Percentiles rank a stretch among this genome's conserved stretches.
These are phyloP conservation scores for Melanostoma mellinum DNA, from an alignment of 2,888 invertebrate species.

Conservation along the genomic window DNA sequence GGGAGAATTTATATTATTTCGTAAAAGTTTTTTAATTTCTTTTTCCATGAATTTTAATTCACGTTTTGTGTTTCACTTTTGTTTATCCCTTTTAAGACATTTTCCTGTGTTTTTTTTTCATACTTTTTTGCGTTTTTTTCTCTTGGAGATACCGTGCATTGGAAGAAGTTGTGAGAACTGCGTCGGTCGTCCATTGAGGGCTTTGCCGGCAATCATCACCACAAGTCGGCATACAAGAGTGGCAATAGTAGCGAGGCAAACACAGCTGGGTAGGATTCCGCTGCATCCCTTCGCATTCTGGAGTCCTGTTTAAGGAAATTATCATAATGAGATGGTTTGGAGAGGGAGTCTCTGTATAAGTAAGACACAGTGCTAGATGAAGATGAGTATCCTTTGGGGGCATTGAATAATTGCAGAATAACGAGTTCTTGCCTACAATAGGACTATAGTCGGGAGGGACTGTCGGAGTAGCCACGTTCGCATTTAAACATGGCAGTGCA, in stretches of 20 bases:
- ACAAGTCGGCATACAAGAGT: slow-evolving; percentile 23
- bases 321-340: slow-evolving; percentile 66
- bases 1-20: slow-evolving; percentile 58
- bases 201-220: slow-evolving; percentile 23
- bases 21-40: slow-evolving; percentile 71
- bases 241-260: slow-evolving; percentile 3
- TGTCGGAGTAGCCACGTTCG: slow-evolving; percentile 45
- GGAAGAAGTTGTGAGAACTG: slow-evolving; percentile 36
- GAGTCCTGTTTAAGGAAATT: slow-evolving; percentile 45
- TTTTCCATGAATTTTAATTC: slow-evolving; percentile 72
- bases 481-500: slow-evolving; percentile 49
- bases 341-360: slow-evolving; percentile 1
- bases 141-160: slow-evolving; percentile 53
- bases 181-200: slow-evolving; percentile 18
- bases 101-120: slow-evolving; percentile 2
- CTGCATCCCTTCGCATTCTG: slow-evolving; percentile 30
- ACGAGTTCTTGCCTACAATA: slow-evolving; percentile 45
- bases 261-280: slow-evolving; percentile 1
- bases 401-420: slow-evolving; percentile 69
- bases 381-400: slow-evolving; percentile 60
- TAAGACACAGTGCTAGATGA: background rate
- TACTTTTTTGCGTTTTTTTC: slow-evolving; percentile 1
- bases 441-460: background rate
- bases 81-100: slow-evolving; percentile 50
- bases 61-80: slow-evolving; percentile 35